Evolutionary conservation across 2,888 invertebrate species (phyloP), one percentile per base, ranked within the genome.

Genomic region (Punctoribates punctum): DNA sequence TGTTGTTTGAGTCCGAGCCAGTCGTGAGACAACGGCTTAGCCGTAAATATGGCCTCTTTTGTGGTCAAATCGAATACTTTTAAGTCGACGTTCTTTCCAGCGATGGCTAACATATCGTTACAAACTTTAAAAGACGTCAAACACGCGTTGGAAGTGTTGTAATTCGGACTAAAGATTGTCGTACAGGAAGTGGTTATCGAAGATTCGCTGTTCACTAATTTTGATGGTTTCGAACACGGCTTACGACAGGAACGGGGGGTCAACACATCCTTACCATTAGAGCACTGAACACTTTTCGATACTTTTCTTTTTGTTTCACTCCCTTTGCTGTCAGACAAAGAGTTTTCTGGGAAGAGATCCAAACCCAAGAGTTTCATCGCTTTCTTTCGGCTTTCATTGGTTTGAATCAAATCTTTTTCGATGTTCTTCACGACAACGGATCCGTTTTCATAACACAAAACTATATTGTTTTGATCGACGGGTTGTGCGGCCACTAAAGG

Each of bases 371-470:
- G n/a, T 48, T 73, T 73, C 20, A 78, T 60, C 3, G 78, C 78
- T 74, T 78, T 78, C 46, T 54, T 60, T 20, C 73, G 75, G 46
- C 51, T 76, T 23, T 73, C 60, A 57, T 38, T 38, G 8, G 62
- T 51, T 27, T n/a, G 23, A 27, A 78, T 48, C 17, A 78, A 23
- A 46, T 75, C 76, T n/a, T 42, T 75, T 20, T 77, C 77, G 17
- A 78, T 76, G 23, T 78, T 77, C 27, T 72, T 51, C 13, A 73
- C 23, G 51, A 73, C 15, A 46, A 78, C 67, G 2, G 51, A 27
- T 20, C 78, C 78, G 73, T 78, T 78, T 20, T 73, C 54, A 73
- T 78, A 78, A 38, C 77, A 75, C n/a, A 75, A 17, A 25, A 78
- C 73, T 57, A 78, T 76, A 70, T 76, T 75, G 20, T 75, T 78